A percentile compares a stretch with the other conserved stretches of the same genome.
These are phyloP conservation scores for Lutjanus erythropterus DNA, from an alignment of 2,113 vertebrate species.

Conservation along the genomic window DNA sequence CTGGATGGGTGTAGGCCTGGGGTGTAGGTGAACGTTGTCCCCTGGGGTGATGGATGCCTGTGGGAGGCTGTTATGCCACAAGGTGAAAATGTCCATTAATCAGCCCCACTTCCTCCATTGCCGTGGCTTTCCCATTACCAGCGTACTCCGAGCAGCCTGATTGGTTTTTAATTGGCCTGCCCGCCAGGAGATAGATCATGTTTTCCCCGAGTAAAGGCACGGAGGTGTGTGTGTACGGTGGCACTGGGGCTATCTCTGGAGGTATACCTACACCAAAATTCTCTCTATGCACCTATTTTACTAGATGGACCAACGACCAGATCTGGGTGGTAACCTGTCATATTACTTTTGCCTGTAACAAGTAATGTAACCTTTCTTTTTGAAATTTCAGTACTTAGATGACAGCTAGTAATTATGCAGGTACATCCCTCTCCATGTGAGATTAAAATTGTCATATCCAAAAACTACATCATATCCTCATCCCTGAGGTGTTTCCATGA, in stretches of 20 bases:
- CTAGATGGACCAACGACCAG: background rate
- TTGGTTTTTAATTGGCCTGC: slow-evolving; percentile 89
- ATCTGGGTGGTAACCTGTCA: background rate
- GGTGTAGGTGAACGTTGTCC: slow-evolving; percentile 65
- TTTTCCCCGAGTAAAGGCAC: slow-evolving; percentile 74
- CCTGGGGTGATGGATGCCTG: slow-evolving; percentile 81
- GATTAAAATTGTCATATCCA: slow-evolving; percentile 2
- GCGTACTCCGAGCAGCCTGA: slow-evolving; percentile 83
- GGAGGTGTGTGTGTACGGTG: slow-evolving; percentile 42
- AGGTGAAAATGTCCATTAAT: slow-evolving; percentile 88
- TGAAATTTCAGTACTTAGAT: background rate
- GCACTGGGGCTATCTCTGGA: slow-evolving; percentile 36
- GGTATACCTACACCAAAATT: slow-evolving; percentile 55
- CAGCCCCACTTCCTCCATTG: slow-evolving; percentile 81
- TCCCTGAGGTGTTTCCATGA: background rate
- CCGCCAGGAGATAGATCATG: slow-evolving; percentile 85
- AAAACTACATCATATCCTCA: background rate
- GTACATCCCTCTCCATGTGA: background rate
- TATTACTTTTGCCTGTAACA: background rate
- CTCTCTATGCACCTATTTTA: slow-evolving; percentile 7
- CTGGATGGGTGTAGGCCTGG: slow-evolving; percentile 49
- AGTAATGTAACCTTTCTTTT: background rate
- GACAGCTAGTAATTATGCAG: slow-evolving; percentile 8
- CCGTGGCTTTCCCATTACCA: slow-evolving; percentile 85
- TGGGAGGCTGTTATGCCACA: slow-evolving; percentile 88